These are phyloP conservation scores for Oophaga sylvatica DNA, from an alignment of 2,797 vertebrate genomes.

Conservation along the genomic window DNA sequence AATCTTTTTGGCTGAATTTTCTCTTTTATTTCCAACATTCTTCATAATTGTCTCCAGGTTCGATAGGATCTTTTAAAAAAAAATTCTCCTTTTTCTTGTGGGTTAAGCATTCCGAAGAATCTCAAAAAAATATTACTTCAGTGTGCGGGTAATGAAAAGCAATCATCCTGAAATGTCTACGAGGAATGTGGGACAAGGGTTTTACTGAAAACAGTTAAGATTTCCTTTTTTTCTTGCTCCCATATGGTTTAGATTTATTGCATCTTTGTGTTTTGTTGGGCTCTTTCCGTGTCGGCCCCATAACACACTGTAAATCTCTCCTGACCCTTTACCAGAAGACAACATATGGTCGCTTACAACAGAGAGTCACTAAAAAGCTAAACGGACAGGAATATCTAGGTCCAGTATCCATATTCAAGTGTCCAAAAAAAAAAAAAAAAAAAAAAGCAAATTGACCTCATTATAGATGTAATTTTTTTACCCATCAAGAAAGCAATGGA, in stretches of 20 bases:
- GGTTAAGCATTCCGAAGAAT: slow-evolving; percentile 9
- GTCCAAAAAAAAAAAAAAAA: background rate
- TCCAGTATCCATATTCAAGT: background rate
- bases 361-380: background rate
- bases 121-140: slow-evolving; percentile 36
- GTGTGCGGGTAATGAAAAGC: slow-evolving; percentile 3
- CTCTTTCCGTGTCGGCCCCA: background rate
- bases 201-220: slow-evolving; percentile 31
- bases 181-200: slow-evolving; percentile 24
- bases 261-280: slow-evolving; percentile 15
- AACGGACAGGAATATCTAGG: background rate
- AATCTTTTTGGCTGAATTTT: background rate
- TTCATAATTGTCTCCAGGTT: background rate
- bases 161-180: slow-evolving; percentile 25
- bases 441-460: background rate
- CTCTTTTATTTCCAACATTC: background rate
- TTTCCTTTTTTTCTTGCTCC: slow-evolving; percentile 25
- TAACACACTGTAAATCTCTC: slow-evolving; percentile 27
- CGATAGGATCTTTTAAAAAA: background rate
- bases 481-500: background rate
- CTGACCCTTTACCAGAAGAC: background rate
- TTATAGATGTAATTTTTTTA: background rate
- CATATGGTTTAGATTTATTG: slow-evolving; percentile 32
- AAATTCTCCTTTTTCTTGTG: too few relatives aligned
- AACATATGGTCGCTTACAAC: background rate